Conservation (phyloP, 2,888 invertebrate species). For the Cheilosia vulpina region DNA sequence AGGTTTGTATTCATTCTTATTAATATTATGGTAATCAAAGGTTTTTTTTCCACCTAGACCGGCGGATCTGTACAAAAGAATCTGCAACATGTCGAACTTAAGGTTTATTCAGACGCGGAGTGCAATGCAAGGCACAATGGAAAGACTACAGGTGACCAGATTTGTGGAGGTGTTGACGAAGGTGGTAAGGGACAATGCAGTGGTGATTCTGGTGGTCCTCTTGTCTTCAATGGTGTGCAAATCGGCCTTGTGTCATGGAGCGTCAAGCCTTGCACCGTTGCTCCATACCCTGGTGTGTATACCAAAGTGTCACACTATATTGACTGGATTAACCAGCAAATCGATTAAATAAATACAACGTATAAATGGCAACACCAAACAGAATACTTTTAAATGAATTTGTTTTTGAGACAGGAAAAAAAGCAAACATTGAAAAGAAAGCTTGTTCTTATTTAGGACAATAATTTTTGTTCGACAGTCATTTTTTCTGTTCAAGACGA, state of each 20-base stretch:
- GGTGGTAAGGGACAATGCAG: conserved; percentile 84
- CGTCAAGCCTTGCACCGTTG: conserved; percentile 83
- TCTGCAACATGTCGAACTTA: conserved; percentile 82
- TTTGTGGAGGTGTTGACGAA: conserved; percentile 83
- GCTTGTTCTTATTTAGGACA: too few species aligned
- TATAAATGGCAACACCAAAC: too few species aligned
- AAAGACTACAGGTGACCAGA: conserved; percentile 79
- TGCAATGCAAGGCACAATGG: conserved; percentile 80
- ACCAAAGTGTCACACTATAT: conserved; percentile 82
- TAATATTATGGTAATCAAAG: not conserved
- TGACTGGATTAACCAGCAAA: conserved; percentile 78
- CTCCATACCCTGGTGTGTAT: conserved; percentile 83
- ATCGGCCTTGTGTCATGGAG: conserved; percentile 84
- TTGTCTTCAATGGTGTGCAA: conserved; percentile 81
- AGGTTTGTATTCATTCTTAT: conserved; percentile 75
- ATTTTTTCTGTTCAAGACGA: too few species aligned
- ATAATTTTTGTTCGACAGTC: too few species aligned
- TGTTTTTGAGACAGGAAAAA: too few species aligned
- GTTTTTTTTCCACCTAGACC: conserved; percentile 77
- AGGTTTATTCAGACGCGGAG: conserved; percentile 81
- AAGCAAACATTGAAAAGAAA: too few species aligned
- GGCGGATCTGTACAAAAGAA: conserved; percentile 80
- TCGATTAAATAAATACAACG: conserved; percentile 4
- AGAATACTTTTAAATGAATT: too few species aligned
- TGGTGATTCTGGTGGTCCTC: conserved; percentile 84